Evolutionary conservation across 2,797 vertebrate species (phyloP).

Genomic region (Moxostoma hubbsi): DNA sequence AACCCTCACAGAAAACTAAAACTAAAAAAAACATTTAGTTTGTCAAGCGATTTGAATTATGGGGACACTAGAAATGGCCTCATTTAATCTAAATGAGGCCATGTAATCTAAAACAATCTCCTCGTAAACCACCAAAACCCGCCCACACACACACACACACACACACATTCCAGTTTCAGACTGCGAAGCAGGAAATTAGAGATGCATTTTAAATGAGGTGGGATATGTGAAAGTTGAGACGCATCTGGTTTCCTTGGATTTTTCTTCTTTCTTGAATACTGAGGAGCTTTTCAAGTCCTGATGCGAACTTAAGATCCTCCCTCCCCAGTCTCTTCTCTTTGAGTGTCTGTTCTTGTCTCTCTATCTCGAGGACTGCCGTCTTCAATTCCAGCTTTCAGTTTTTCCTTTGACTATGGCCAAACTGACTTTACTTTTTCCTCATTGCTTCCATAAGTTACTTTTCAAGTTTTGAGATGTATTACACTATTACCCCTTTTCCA

Average conservation of each 20-base stretch:
- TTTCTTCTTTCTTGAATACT: conserved; percentile 60
- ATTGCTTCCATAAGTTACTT: conserved; percentile 60
- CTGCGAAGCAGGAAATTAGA: conserved; percentile 48
- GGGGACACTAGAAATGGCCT: too few species aligned
- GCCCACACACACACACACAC: conserved; percentile 13
- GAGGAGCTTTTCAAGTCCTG: conserved; percentile 51
- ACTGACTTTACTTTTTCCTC: conserved; percentile 61
- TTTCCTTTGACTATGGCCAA: conserved; percentile 55
- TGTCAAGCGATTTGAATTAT: too few species aligned
- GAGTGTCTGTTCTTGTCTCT: conserved; percentile 33
- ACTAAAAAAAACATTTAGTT: too few species aligned
- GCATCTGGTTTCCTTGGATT: conserved; percentile 60
- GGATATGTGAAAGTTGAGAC: conserved; percentile 48
- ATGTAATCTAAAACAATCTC: not conserved
- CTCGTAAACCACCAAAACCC: not conserved
- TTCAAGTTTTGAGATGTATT: not conserved
- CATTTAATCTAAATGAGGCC: too few species aligned
- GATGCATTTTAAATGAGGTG: conserved; percentile 52
- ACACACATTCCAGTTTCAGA: conserved; percentile 28
- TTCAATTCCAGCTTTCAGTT: conserved; percentile 63
- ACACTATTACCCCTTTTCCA: not conserved
- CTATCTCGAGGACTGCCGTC: conserved; percentile 62
- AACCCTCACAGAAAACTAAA: too few species aligned
- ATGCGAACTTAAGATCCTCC: conserved; percentile 60
- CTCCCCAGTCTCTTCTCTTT: conserved; percentile 25